These are phyloP conservation scores for Egretta garzetta DNA, from an alignment of 2,113 vertebrate genomes.

Conservation along the genomic window DNA sequence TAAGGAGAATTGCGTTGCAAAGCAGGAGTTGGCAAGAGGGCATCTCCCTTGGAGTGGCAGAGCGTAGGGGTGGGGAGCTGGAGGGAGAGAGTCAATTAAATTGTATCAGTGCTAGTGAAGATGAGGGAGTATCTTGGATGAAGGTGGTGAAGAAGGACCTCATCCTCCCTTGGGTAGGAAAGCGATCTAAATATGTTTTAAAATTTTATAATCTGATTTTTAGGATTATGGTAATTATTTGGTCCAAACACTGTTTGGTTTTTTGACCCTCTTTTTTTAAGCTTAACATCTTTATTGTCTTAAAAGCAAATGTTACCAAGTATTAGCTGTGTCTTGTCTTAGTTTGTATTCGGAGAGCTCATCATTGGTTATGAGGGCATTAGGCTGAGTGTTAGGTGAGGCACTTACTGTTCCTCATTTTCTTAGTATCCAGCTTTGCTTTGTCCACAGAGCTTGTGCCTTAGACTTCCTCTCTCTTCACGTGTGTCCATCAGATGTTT, in stretches of 20 bases:
- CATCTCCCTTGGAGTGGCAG: not conserved
- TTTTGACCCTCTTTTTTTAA: not conserved
- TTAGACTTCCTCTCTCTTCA: not conserved
- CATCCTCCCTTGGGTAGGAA: not conserved
- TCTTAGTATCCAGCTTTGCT: not conserved
- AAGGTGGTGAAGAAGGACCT: not conserved
- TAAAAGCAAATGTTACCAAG: not conserved
- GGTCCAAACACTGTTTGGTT: not conserved
- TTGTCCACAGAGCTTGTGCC: not conserved
- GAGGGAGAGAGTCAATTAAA: not conserved
- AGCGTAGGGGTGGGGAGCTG: not conserved
- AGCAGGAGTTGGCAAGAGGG: not conserved
- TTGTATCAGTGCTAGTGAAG: not conserved
- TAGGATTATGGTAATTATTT: not conserved
- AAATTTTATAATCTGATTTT: not conserved
- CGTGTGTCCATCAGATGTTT: rapidly evolving
- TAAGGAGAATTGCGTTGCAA: not conserved
- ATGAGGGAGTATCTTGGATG: not conserved
- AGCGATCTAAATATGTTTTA: not conserved
- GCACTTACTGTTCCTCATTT: not conserved
- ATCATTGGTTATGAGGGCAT: not conserved
- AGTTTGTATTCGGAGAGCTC: not conserved
- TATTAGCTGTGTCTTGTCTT: not conserved
- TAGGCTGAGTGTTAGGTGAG: not conserved
- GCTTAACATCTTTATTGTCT: not conserved